These are phyloP conservation scores for Dasypolia templi DNA, from an alignment of 2,888 invertebrate species.

Conservation along the genomic window DNA sequence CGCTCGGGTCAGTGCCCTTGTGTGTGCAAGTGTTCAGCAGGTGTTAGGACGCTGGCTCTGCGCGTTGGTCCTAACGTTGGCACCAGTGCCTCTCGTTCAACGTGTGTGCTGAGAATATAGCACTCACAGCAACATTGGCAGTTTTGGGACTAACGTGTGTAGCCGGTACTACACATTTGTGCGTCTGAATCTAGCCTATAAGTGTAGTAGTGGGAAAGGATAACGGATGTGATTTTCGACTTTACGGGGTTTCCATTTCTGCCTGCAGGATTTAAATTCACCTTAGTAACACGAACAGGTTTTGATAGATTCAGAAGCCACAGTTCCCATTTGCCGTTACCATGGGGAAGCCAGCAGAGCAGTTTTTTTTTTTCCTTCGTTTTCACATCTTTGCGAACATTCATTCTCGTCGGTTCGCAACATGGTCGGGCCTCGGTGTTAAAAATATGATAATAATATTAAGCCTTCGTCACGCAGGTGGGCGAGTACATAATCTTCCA, in stretches of 20 bases:
- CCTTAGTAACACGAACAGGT: neutral
- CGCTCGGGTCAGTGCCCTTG: slow-evolving; percentile 93
- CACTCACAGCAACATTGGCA: too few relatives aligned
- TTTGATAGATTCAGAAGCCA: neutral
- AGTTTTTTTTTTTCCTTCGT: neutral
- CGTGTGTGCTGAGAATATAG: neutral
- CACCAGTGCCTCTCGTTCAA: neutral
- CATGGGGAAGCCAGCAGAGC: neutral
- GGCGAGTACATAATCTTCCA: slow-evolving; percentile 99
- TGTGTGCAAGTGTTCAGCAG: too few relatives aligned
- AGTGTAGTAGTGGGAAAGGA: neutral
- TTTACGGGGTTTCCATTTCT: neutral
- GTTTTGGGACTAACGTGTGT: neutral
- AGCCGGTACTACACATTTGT: neutral
- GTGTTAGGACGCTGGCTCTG: too few relatives aligned
- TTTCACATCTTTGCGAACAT: neutral
- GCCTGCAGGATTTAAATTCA: neutral
- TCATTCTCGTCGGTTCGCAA: neutral
- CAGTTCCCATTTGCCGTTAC: too few relatives aligned
- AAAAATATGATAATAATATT: neutral
- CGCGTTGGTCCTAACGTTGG: neutral
- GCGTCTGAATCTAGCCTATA: neutral
- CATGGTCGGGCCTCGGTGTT: neutral
- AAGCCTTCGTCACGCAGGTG: slow-evolving; percentile 89
- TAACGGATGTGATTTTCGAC: too few relatives aligned